phyloP scores from a whole-genome alignment of 2,797 vertebrate genomes.

The Eulemur coronatus region DNA sequence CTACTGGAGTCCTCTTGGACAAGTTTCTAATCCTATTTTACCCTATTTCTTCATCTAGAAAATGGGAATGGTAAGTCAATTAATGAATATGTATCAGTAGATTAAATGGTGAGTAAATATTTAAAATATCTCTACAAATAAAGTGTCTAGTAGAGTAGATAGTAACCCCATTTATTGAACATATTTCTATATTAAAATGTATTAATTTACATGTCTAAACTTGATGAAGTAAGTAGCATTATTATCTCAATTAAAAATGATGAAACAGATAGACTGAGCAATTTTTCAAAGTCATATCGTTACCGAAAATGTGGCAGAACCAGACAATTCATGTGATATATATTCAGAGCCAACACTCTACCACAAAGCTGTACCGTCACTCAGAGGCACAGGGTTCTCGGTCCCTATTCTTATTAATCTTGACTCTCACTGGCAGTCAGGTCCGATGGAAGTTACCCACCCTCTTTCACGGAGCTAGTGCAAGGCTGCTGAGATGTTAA shows the following conservation, averaged over 20 bases:
- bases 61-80: neutral
- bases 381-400: neutral
- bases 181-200: neutral
- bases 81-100: neutral
- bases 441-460: neutral
- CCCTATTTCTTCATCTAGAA: neutral
- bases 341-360: neutral
- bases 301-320: neutral
- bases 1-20: conserved; percentile 7
- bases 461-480: neutral
- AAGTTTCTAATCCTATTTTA: neutral
- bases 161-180: neutral
- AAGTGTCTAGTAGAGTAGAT: neutral
- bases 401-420: neutral
- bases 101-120: neutral
- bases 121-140: neutral
- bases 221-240: neutral
- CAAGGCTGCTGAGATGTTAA: neutral
- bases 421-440: neutral
- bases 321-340: neutral
- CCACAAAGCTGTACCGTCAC: neutral
- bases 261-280: neutral
- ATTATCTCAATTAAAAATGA: neutral
- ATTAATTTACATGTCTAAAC: neutral
- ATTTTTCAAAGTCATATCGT: neutral